A percentile compares a stretch with the other conserved stretches of the same genome.
Conservation (phyloP, 1,140 invertebrate species). For the Lordiphosa mommai region DNA sequence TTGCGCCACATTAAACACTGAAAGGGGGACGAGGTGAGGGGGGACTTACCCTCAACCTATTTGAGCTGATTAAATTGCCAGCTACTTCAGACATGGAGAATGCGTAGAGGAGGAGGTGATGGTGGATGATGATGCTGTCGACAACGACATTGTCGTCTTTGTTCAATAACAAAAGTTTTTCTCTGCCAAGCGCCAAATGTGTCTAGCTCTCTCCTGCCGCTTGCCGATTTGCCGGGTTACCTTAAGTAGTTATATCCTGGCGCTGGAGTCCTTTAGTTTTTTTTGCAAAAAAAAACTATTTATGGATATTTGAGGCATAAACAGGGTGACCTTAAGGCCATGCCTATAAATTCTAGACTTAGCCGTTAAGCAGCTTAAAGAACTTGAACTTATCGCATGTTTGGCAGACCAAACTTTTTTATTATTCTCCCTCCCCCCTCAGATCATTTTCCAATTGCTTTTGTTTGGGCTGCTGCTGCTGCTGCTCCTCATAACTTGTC, state of each 20-base stretch:
- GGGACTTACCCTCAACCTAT: background rate
- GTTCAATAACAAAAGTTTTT: slow-evolving; percentile 51
- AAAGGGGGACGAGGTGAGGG: background rate
- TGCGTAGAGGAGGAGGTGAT: slow-evolving; percentile 14
- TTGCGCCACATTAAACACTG: slow-evolving; percentile 69
- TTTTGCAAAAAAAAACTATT: slow-evolving; percentile 64
- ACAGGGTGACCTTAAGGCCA: slow-evolving; percentile 54
- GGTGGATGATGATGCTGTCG: slow-evolving; percentile 41
- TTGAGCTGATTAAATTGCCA: slow-evolving; percentile 68
- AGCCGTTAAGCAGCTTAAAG: slow-evolving; percentile 59
- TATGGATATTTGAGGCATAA: slow-evolving; percentile 74
- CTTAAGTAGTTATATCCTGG: slow-evolving; percentile 26
- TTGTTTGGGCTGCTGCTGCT: slow-evolving; percentile 66
- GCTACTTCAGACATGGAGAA: slow-evolving; percentile 35
- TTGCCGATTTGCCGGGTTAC: slow-evolving; percentile 20
- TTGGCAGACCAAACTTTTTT: slow-evolving; percentile 33
- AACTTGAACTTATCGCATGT: slow-evolving; percentile 56
- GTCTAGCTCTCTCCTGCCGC: slow-evolving; percentile 48
- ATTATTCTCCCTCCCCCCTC: slow-evolving; percentile 27
- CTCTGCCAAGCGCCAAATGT: slow-evolving; percentile 65
- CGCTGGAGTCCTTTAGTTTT: slow-evolving; percentile 33
- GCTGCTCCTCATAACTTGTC: slow-evolving; percentile 74
- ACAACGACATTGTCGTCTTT: slow-evolving; percentile 26
- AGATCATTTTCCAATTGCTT: slow-evolving; percentile 47
- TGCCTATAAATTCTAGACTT: slow-evolving; percentile 29